Conservation (phyloP, 2,797 vertebrate species). For the Gobionotothen gibberifrons region DNA sequence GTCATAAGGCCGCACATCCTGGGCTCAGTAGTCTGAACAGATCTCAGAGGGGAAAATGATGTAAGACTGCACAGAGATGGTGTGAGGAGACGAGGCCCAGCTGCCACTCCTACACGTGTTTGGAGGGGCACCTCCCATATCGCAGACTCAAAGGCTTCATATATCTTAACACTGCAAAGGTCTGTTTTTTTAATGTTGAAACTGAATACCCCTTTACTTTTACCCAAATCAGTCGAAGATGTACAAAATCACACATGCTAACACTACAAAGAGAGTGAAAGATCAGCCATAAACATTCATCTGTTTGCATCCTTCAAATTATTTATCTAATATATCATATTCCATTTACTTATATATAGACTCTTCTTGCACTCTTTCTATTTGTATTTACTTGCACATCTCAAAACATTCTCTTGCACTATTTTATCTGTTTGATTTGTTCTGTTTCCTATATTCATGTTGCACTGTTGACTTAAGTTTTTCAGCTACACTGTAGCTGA, state of each 20-base stretch:
- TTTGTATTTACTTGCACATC: no score
- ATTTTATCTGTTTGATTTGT: no score
- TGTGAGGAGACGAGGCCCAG: conserved; percentile 16
- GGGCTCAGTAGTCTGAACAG: not conserved
- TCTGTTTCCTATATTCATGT: no score
- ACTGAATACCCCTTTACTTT: not conserved
- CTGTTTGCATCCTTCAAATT: no score
- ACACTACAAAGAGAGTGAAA: not conserved
- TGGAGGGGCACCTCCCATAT: not conserved
- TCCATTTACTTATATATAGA: no score
- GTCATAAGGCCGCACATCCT: conserved; percentile 14
- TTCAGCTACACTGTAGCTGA: no score
- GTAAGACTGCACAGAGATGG: conserved; percentile 18
- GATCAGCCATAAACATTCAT: no score
- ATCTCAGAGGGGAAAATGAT: conserved; percentile 27
- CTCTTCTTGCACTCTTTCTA: no score
- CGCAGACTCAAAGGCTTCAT: not conserved
- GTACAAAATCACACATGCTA: not conserved
- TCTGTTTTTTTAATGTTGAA: not conserved
- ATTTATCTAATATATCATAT: no score
- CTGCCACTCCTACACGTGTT: conserved; percentile 13
- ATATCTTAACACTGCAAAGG: not conserved
- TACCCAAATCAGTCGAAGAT: not conserved
- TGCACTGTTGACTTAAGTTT: no score
- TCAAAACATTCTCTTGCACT: no score